Evolutionary conservation across 92 coral and sea anemone genomes (phyloP), one percentile per base, ranked within the genome.

Genomic region (Epizoanthus illoricatus): DNA sequence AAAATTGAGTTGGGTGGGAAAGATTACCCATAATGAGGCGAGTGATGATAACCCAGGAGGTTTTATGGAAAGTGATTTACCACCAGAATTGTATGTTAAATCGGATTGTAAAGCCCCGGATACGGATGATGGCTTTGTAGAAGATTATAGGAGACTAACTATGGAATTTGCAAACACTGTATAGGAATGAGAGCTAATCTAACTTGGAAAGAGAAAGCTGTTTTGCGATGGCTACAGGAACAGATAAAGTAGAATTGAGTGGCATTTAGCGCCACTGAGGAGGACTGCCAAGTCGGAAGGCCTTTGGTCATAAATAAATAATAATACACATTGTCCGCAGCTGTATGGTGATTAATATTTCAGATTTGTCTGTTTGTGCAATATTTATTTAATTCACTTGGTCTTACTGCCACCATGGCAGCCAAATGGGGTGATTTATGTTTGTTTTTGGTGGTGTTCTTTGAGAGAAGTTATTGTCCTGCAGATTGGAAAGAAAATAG

Each of bases 121-220:
- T 74, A 74, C 65, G 21, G 64, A 16, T 13, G 64, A 19, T 17
- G 13, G 65, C 10, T 16, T 9, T 52, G 65, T 49, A 16, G 80
- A 74, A 59, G 65, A 74, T 74, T 74, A 74, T 19, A 74, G 80
- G 80, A 74, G 80, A 52, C 59, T 74, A 54, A 54, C 64, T 55
- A 59, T 20, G n/a, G 80, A 74, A 59, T 20, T 74, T 23, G 39
- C 65, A 54, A 59, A 74, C 64, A 49, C 64, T 52, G 63, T 74
- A 18, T 18, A 17, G 65, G 23, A 74, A 74, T 15, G 65, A 74
- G 24, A 52, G 40, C 65, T n/a, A 74, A 54, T 9, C 17, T 49
- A 55, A 15, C 64, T 9, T 74, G 65, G 80, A 59, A 33, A 59
- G 80, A 74, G 42, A 74, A 59, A 23, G 65, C 6, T 13, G 80